Conservation (phyloP, 2,113 vertebrate species). For the Cynopterus brachyotis region DNA sequence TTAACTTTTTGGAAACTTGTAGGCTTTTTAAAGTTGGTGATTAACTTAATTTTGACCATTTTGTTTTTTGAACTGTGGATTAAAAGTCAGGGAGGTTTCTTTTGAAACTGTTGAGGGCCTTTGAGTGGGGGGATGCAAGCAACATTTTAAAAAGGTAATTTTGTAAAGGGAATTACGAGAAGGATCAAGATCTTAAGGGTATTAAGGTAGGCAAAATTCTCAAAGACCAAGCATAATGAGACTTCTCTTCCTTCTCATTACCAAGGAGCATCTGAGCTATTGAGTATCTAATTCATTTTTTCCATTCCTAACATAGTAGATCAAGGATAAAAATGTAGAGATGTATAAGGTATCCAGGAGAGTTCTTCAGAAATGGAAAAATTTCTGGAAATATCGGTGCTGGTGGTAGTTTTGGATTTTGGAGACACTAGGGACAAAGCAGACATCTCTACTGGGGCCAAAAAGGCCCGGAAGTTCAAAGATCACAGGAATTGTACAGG, state of each 20-base stretch:
- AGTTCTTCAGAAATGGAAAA: slow-evolving; percentile 17
- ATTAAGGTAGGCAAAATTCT: neutral
- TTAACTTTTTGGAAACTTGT: neutral
- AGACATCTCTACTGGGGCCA: neutral
- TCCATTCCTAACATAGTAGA: neutral
- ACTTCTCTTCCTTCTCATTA: neutral
- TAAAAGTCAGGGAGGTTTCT: neutral
- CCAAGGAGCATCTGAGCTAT: neutral
- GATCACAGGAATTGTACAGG: neutral
- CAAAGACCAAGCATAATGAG: neutral
- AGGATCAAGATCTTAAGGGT: neutral
- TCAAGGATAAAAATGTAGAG: neutral
- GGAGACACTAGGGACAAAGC: neutral
- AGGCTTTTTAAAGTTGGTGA: neutral
- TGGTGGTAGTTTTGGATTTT: neutral
- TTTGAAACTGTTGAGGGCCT: neutral
- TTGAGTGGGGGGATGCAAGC: neutral
- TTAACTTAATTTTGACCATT: neutral
- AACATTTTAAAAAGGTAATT: neutral
- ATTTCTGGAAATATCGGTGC: neutral
- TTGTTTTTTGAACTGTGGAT: neutral
- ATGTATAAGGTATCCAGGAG: neutral
- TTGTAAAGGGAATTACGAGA: neutral
- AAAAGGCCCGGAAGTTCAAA: neutral
- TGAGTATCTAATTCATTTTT: slow-evolving; percentile 12